Percentiles rank a stretch among this genome's conserved stretches.
phyloP scores from a whole-genome alignment of 2,888 invertebrate genomes.

The Falcaria lacertinaria region DNA sequence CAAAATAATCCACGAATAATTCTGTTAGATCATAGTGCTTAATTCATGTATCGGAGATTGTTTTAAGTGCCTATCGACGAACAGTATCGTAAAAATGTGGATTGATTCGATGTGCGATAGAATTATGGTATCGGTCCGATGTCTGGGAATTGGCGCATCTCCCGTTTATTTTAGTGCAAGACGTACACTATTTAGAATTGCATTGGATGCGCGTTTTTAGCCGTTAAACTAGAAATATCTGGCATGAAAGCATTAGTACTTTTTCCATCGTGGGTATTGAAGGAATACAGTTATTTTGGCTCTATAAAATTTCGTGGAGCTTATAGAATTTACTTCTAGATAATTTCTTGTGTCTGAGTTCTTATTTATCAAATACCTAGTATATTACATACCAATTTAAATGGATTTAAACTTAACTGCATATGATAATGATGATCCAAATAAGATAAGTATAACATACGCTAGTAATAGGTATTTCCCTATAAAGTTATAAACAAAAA shows the following conservation, averaged over 20 bases:
- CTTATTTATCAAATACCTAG: conserved; percentile 3
- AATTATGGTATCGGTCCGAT: not conserved
- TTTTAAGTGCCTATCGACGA: not conserved
- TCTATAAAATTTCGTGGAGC: too few relatives aligned
- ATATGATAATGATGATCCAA: too few relatives aligned
- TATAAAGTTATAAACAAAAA: too few relatives aligned
- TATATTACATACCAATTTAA: too few relatives aligned
- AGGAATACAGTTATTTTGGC: too few relatives aligned
- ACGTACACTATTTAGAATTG: not conserved
- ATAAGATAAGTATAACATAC: too few relatives aligned
- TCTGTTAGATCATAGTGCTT: not conserved
- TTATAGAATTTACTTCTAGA: too few relatives aligned
- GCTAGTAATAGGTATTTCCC: too few relatives aligned
- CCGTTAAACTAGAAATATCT: not conserved
- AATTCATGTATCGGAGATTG: not conserved
- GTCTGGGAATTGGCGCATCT: not conserved
- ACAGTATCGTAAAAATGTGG: not conserved
- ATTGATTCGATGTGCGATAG: not conserved
- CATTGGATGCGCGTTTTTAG: not conserved
- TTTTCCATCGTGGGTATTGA: too few relatives aligned
- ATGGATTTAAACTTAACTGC: too few relatives aligned
- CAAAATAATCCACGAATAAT: conserved; percentile 5
- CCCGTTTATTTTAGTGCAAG: not conserved
- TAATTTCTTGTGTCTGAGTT: too few relatives aligned
- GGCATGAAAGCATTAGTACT: too few relatives aligned